Evolutionary conservation across 2,797 vertebrate genomes (phyloP), one percentile per base, ranked within the genome.

Genomic region (Lithobates sylvaticus): DNA sequence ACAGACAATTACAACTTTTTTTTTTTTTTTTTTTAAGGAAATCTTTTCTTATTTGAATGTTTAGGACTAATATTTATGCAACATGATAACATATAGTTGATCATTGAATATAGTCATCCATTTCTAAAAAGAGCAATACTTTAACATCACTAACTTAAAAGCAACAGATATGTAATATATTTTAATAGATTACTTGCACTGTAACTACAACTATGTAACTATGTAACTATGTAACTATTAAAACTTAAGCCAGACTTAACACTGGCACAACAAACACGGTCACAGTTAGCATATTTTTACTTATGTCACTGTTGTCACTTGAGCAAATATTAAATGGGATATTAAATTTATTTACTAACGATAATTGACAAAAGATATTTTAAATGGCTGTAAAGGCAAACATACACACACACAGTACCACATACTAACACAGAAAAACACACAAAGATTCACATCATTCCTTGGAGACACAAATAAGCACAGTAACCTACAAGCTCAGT

Each of bases 141-240:
- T 54, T 16, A 61, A 21, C 54, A 82, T 64, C 0, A 5, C 32
- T 29, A 44, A 13, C 67, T 70, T 50, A 70, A 61, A 72, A 58
- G 26, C n/a, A 54, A 8, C 32, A 73, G 50, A 10, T 47, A 82
- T 72, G 32, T 54, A 70, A 44, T 13, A 74, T 32, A 1, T 32
- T n/a, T 86, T 81, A 81, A 86, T 71, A n/a, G 71, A 72, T 73
- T 69, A 75, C 71, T 39, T n/a, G 27, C 27, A 74, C 26, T 54
- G 72, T 68, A 70, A 81, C 65, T 81, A 13, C 54, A 70, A 81
- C 65, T 81, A 13, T 32, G 21, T 76, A 86, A 44, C 78, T n/a
- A n/a, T n/a, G n/a, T n/a, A n/a, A n/a, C n/a, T n/a, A n/a, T n/a
- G n/a, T n/a, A 75, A 61, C 16, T 9, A 42, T 75, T 67, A 75